These are phyloP conservation scores for Nemotelus pantherinus DNA, from an alignment of 2,888 invertebrate genomes.

Conservation along the genomic window DNA sequence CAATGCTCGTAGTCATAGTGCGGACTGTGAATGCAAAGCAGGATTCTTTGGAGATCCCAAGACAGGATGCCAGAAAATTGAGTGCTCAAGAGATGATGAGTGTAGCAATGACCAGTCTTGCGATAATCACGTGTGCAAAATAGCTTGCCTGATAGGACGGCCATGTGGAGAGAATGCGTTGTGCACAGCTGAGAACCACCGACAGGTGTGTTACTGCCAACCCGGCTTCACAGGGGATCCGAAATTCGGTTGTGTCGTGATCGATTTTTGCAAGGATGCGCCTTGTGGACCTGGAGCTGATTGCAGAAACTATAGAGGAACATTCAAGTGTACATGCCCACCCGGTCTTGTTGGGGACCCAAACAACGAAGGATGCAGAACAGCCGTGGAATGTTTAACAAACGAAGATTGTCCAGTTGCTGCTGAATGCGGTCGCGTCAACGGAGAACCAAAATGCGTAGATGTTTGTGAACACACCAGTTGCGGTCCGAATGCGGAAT, in stretches of 20 bases:
- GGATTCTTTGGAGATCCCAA: constrained; percentile 86
- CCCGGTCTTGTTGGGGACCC: constrained; percentile 85
- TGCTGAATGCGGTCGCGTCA: constrained; percentile 78
- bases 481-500: constrained; percentile 88
- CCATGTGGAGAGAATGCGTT: constrained; percentile 86
- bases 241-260: constrained; percentile 73
- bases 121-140: constrained; percentile 83
- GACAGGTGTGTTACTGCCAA: constrained; percentile 83
- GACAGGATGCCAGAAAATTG: constrained; percentile 81
- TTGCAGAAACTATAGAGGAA: constrained; percentile 83
- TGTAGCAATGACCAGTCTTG: constrained; percentile 87
- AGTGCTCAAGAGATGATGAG: constrained; percentile 76
- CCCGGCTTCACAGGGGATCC: constrained; percentile 89
- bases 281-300: constrained; percentile 84
- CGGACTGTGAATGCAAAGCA: constrained; percentile 79
- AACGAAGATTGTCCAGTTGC: constrained; percentile 83
- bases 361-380: constrained; percentile 82
- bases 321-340: constrained; percentile 83
- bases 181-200: constrained; percentile 85
- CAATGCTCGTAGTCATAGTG: constrained; percentile 75
- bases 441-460: constrained; percentile 81
- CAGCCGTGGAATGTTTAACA: constrained; percentile 81
- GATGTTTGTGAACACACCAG: constrained; percentile 81
- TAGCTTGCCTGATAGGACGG: constrained; percentile 84
- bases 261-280: constrained; percentile 81